Base-by-base conservation (phyloP, 2,888 invertebrate genomes). In the Panorpa germanica region DNA sequence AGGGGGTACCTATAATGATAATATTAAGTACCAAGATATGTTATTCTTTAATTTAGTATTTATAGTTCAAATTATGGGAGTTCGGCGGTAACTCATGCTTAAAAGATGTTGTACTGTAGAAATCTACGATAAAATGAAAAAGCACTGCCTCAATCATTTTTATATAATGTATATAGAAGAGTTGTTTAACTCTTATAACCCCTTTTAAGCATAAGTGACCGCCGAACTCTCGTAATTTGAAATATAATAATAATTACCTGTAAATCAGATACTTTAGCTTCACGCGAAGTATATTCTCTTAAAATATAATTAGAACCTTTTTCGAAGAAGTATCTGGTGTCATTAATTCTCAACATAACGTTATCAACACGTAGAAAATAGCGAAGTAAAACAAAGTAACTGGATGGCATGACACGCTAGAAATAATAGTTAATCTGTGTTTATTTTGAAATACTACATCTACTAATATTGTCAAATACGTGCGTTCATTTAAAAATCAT, bases 321-420 rank as follows among this genome's bases (percentile, higher is more conserved):
- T 54, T 78, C 74, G 43, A 76, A 80, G 46, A 81, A 83, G 47
- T 80, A 65, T 40, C 91, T 65, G 0, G 93, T 91, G 48, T 95
- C 95, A 43, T 82, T 73, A 22, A 90, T 66, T 39, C 81, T 63
- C 2, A 91, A 67, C 52, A 95, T 57, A 2, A 96, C 93, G 48
- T 81, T 73, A 49, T 99, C 98, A 3, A 99, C 85, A 44, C 98
- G 65, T 37, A 98, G 59, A 53, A 93, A 98, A 49, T 82, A 88
- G 40, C 96, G 66, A 34, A 86, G 55, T 5, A 98, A 60, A 28
- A 93, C 69, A 50, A 86, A 95, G 59, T 88, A 91, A 38, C 85
- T 80, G 22, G 73, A 70, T 0, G 88, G 86, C 98, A 98, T 99
- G 2, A 91, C 91, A 46, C 98, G 72, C 90, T 91, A 59, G 34